Percentiles rank a stretch among this genome's conserved stretches.
phyloP scores from a whole-genome alignment of 2,113 vertebrate species.

The Ammospiza caudacuta region DNA sequence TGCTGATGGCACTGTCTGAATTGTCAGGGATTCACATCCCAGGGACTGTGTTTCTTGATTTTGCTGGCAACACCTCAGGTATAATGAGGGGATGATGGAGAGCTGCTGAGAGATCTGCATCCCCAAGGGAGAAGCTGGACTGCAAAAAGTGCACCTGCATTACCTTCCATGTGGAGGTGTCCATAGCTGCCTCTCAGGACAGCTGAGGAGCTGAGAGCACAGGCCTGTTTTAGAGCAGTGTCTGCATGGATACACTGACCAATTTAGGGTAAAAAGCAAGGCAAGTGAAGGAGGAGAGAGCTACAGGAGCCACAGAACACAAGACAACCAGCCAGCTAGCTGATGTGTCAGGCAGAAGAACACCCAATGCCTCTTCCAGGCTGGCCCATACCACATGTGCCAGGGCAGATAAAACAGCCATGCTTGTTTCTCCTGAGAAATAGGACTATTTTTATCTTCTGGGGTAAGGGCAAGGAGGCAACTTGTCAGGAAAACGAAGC shows the following conservation, averaged over 20 bases:
- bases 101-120: background rate
- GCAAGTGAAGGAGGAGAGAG: background rate
- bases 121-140: background rate
- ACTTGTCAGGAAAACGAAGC: background rate
- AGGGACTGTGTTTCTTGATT: accelerated
- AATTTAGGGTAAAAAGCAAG: background rate
- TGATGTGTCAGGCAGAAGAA: background rate
- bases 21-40: background rate
- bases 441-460: background rate
- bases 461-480: background rate
- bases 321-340: background rate
- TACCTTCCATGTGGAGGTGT: background rate
- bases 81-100: background rate
- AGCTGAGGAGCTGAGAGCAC: background rate
- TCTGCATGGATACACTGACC: background rate
- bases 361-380: background rate
- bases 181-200: background rate
- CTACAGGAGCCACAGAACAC: accelerated
- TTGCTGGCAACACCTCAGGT: background rate
- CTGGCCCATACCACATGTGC: background rate
- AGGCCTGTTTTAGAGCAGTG: background rate
- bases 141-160: background rate
- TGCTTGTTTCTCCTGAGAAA: background rate
- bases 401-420: background rate
- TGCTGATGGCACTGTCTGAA: background rate